Conservation (phyloP, 2,888 invertebrate species). For the Pachymerium ferrugineum region DNA sequence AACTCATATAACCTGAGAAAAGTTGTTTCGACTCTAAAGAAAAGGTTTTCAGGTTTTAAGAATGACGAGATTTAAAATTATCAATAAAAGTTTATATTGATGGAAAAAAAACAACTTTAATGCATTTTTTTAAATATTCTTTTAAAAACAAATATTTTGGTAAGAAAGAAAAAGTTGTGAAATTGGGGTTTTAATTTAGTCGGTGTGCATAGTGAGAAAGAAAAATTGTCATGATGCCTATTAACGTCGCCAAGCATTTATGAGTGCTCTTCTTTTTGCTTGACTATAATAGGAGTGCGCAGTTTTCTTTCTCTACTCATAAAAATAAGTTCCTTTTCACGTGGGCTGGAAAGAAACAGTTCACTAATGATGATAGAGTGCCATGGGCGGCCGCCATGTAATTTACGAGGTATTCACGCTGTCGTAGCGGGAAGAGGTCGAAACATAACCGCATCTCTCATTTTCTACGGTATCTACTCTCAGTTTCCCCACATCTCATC, state of each 20-base stretch:
- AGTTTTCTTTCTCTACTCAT: background rate
- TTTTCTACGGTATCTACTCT: background rate
- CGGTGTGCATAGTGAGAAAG: background rate
- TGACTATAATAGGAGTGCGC: background rate
- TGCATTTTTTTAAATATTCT: too few relatives aligned
- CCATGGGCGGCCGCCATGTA: background rate
- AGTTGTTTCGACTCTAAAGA: background rate
- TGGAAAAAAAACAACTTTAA: background rate
- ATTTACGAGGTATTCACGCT: background rate
- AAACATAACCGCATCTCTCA: constrained; percentile 1
- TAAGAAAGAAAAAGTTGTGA: background rate
- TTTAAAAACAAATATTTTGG: too few relatives aligned
- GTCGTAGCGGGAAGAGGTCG: background rate
- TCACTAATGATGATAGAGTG: constrained; percentile 8
- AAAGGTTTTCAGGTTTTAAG: background rate
- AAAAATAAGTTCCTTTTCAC: background rate
- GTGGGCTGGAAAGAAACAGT: background rate
- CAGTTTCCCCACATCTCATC: background rate
- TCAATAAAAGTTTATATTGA: background rate
- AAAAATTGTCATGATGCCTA: background rate
- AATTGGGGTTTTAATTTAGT: background rate
- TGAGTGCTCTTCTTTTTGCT: background rate
- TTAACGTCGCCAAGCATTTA: background rate
- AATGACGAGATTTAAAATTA: background rate
- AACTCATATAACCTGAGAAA: background rate